Base-by-base conservation (phyloP, 2,888 invertebrate species). In the Lutraria lutraria region DNA sequence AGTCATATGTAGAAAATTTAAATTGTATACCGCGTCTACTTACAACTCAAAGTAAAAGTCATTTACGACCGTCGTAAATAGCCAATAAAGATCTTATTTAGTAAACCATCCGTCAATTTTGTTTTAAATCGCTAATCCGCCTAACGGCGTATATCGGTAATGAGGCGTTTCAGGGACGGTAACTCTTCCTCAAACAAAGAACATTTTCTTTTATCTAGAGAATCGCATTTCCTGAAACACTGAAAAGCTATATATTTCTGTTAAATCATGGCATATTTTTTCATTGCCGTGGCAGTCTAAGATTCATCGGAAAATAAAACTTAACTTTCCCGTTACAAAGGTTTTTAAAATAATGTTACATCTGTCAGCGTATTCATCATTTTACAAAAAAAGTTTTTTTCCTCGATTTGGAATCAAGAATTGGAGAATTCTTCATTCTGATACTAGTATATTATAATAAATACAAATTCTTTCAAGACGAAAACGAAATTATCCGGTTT, bases 21-120 rank as follows among this genome's bases (percentile, higher is more conserved):
- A 83, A 88, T 83, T 85, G 88, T 88, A 85, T 68, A 85, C 85
- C 68, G 85, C 81, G 81, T 88, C 85, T 72, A 34, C 84, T 87
- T 82, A 56, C 68, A 86, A 56, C 86, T 89, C 89, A 89, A 89
- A 89, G 90, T 83, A 68, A 86, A 85, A 85, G 87, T 89, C 87
- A 87, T 90, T 90, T 87, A 72, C 53, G n/a, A 25, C 21, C 54
- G 85, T 89, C 87, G 86, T 90, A 90, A 90, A 89, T 89, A 88
- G 81, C 87, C 87, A 76, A 90, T 90, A 90, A 90, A 90, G 89
- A 90, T 90, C 85, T 85, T 83, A 90, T 63, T 82, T 87, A 87
- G 60, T 83, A 85, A 90, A 87, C 79, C 81, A 83, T 87, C 84
- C 90, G 85, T 85, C 86, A 79, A 86, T 87, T 76, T 84, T 84